Conservation (phyloP, 2,113 vertebrate genomes). For the Nannospalax galili region DNA sequence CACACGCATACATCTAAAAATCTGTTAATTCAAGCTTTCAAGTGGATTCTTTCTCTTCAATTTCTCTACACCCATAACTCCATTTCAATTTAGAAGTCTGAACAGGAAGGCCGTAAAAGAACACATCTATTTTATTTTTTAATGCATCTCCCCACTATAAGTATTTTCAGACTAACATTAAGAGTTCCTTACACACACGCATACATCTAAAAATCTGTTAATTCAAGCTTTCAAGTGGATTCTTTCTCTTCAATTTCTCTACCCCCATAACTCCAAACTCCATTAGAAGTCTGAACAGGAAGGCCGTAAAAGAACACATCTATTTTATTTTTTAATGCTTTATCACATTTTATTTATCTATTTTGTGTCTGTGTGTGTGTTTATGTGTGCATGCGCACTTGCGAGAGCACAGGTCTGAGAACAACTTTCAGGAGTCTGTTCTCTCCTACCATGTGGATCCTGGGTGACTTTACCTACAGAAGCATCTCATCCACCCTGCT, state of each 20-base stretch:
- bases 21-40: not conserved
- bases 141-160: not conserved
- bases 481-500: not conserved
- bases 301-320: too few relatives aligned
- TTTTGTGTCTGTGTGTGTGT: too few relatives aligned
- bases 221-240: not conserved
- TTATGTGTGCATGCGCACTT: too few relatives aligned
- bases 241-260: not conserved
- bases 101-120: not conserved
- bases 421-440: too few relatives aligned
- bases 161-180: not conserved
- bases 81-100: too few relatives aligned
- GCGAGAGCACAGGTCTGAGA: too few relatives aligned
- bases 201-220: not conserved
- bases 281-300: not conserved
- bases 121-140: too few relatives aligned
- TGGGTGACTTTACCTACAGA: not conserved
- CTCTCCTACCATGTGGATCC: too few relatives aligned
- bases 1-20: not conserved
- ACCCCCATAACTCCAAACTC: not conserved
- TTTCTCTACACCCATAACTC: too few relatives aligned
- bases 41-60: too few relatives aligned
- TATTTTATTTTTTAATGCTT: not conserved
- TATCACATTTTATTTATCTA: not conserved
- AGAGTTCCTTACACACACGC: not conserved